A percentile compares a stretch with the other conserved stretches of the same genome.
These are phyloP conservation scores for Coregonus ussuriensis DNA, from an alignment of 2,797 vertebrate species.

Conservation along the genomic window DNA sequence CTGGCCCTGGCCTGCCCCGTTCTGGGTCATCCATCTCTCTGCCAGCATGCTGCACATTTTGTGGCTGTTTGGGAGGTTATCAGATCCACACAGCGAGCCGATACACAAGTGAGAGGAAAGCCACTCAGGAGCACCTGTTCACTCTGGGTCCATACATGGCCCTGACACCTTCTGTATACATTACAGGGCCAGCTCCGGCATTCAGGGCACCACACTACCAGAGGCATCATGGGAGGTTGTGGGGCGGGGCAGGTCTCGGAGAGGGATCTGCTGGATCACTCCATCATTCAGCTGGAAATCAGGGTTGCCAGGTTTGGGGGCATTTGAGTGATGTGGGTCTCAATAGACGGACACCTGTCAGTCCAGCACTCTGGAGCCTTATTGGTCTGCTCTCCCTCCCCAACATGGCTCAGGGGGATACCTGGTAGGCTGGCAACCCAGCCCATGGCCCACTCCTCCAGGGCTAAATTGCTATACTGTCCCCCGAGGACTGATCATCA, in stretches of 20 bases:
- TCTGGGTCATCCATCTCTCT: background rate
- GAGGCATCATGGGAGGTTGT: background rate
- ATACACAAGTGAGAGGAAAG: background rate
- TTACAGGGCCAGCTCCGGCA: background rate
- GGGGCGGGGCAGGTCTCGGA: background rate
- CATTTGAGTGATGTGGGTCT: background rate
- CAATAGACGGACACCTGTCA: background rate
- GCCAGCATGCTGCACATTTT: background rate
- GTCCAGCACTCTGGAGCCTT: background rate
- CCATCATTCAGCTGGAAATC: background rate
- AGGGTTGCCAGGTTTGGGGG: background rate
- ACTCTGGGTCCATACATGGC: background rate
- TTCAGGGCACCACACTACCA: background rate
- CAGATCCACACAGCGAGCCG: background rate
- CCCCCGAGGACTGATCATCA: background rate
- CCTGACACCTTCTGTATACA: background rate
- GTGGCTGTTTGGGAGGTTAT: background rate
- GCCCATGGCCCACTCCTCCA: background rate
- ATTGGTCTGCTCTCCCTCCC: background rate
- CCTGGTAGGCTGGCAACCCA: background rate
- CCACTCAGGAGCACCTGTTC: background rate
- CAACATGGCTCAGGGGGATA: background rate
- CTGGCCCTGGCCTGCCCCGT: too few relatives aligned
- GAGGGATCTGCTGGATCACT: background rate
- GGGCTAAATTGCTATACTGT: background rate